Evolutionary conservation across 2,113 vertebrate species (phyloP).

Genomic region (Dicaeum eximium): DNA sequence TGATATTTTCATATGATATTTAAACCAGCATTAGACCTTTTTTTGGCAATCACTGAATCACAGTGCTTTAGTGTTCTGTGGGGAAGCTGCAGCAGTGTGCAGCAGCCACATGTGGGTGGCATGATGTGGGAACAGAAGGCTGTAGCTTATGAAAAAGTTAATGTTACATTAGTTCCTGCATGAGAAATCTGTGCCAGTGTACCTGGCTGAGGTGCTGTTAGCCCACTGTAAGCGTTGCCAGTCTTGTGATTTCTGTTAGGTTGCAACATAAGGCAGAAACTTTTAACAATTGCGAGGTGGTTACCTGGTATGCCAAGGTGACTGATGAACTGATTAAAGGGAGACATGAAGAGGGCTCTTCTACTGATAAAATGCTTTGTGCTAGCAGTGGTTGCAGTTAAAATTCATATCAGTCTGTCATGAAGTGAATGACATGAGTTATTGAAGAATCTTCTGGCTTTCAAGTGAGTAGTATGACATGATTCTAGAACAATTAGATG

Average conservation of each 20-base stretch:
- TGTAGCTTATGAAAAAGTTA: background rate
- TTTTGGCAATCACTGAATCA: background rate
- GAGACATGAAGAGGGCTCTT: background rate
- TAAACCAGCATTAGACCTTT: background rate
- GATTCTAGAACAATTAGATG: background rate
- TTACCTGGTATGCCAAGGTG: background rate
- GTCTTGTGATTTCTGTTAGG: background rate
- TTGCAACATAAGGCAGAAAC: background rate
- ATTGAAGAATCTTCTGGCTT: background rate
- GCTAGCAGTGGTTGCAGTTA: background rate
- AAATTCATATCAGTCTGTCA: background rate
- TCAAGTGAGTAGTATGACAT: background rate
- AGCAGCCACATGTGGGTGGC: background rate
- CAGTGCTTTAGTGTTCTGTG: rapidly evolving
- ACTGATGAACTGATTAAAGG: background rate
- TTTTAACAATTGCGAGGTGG: background rate
- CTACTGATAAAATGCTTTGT: background rate
- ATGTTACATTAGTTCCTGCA: background rate
- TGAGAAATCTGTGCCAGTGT: background rate
- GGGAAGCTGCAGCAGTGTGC: background rate
- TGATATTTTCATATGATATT: background rate
- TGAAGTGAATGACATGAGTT: background rate
- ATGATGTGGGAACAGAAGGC: background rate
- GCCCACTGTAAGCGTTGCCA: background rate
- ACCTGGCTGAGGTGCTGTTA: background rate